Evolutionary conservation across 2,888 invertebrate species (phyloP).

Genomic region (Lathronympha strigana): DNA sequence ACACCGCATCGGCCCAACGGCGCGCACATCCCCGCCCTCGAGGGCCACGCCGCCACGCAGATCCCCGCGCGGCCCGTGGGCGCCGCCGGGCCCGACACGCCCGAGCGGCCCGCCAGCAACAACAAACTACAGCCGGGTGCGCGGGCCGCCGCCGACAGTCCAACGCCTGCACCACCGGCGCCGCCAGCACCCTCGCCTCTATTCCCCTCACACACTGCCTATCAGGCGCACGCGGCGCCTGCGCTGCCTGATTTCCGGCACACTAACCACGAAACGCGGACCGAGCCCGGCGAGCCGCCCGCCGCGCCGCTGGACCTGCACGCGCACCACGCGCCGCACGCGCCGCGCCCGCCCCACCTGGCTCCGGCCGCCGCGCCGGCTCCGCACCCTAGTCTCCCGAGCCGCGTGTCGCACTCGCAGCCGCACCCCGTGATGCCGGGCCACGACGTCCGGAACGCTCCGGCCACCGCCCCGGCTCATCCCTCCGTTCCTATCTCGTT

Average conservation of each 20-base stretch:
- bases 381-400: slow-evolving; percentile 64
- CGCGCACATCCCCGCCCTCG: slow-evolving; percentile 76
- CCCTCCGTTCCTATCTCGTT: slow-evolving; percentile 75
- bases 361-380: slow-evolving; percentile 50
- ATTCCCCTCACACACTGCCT: slow-evolving; percentile 76
- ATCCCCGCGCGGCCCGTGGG: slow-evolving; percentile 75
- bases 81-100: slow-evolving; percentile 74
- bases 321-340: slow-evolving; percentile 58
- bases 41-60: slow-evolving; percentile 76
- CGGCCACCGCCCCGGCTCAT: slow-evolving; percentile 56
- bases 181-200: slow-evolving; percentile 75
- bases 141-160: slow-evolving; percentile 77
- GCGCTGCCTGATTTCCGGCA: slow-evolving; percentile 79
- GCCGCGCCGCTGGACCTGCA: slow-evolving; percentile 73
- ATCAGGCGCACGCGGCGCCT: slow-evolving; percentile 78
- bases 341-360: slow-evolving; percentile 53
- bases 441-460: slow-evolving; percentile 66
- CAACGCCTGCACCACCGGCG: slow-evolving; percentile 76
- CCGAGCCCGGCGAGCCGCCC: slow-evolving; percentile 63
- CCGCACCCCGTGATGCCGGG: slow-evolving; percentile 69
- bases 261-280: slow-evolving; percentile 84
- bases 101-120: slow-evolving; percentile 76
- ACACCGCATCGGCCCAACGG: slow-evolving; percentile 71
- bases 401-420: slow-evolving; percentile 63
- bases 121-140: slow-evolving; percentile 77